phyloP scores from a whole-genome alignment of 1,140 invertebrate species.

The Drosophila ercepeae region DNA sequence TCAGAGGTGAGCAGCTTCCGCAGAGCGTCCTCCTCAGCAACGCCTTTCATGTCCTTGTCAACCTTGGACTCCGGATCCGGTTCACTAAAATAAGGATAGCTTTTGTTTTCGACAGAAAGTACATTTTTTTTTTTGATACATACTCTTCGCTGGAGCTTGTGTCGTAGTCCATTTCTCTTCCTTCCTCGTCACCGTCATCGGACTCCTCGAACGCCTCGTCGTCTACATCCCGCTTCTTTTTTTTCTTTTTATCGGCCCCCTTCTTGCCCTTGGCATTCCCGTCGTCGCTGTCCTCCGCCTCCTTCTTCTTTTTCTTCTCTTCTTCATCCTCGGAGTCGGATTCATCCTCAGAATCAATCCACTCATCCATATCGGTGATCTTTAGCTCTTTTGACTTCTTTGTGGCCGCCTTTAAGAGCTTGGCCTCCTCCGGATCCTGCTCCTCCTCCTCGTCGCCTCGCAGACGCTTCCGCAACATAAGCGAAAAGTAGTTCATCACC shows the following conservation, averaged over 20 bases:
- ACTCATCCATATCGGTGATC: conserved; percentile 97
- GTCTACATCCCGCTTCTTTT: conserved; percentile 89
- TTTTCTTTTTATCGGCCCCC: conserved; percentile 89
- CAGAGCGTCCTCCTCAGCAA: conserved; percentile 95
- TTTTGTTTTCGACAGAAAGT: background rate
- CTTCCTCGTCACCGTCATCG: conserved; percentile 98
- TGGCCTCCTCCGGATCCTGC: conserved; percentile 87
- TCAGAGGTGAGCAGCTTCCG: conserved; percentile 94
- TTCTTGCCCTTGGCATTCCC: conserved; percentile 85
- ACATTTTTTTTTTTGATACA: conserved; percentile 12
- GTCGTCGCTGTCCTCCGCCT: conserved; percentile 87
- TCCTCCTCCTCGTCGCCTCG: conserved; percentile 92
- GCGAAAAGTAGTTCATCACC: conserved; percentile 96
- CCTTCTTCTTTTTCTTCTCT: conserved; percentile 87
- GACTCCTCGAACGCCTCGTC: conserved; percentile 97
- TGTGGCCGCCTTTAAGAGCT: conserved; percentile 65
- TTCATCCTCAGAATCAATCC: conserved; percentile 93
- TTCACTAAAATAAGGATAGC: conserved; percentile 84
- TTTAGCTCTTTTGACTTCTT: conserved; percentile 89
- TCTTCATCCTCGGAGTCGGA: conserved; percentile 86
- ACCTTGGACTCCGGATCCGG: conserved; percentile 90
- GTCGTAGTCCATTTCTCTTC: conserved; percentile 94
- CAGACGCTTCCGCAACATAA: conserved; percentile 95
- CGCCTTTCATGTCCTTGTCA: conserved; percentile 90
- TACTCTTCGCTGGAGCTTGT: conserved; percentile 91